Conservation (phyloP, 2,888 invertebrate genomes). For the Microplitis manilae region DNA sequence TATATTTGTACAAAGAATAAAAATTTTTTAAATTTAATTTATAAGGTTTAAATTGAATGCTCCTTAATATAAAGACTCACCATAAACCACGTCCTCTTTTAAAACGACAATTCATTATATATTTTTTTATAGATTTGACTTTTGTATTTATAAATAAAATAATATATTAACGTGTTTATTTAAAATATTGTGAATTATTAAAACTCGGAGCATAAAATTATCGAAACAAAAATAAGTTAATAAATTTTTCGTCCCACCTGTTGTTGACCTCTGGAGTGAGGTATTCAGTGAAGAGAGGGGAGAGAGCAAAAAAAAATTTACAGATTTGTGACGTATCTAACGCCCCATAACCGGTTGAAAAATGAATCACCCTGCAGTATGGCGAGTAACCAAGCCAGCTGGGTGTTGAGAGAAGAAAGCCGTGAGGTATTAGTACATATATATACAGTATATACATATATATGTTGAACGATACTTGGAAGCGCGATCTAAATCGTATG, state of each 20-base stretch:
- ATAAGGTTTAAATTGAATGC: not conserved
- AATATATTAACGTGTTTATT: constrained; percentile 10
- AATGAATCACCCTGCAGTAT: constrained; percentile 32
- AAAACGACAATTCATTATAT: not conserved
- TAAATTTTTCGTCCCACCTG: constrained; percentile 6
- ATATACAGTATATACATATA: not conserved
- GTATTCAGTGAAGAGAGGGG: constrained; percentile 6
- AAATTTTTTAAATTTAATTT: constrained; percentile 38
- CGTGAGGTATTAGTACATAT: constrained; percentile 21
- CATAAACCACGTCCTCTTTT: not conserved
- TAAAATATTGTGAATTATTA: not conserved
- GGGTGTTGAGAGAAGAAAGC: constrained; percentile 38
- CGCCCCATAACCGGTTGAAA: constrained; percentile 43
- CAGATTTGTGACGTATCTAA: constrained; percentile 41
- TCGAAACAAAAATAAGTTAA: not conserved
- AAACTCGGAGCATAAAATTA: not conserved
- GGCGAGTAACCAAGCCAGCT: constrained; percentile 31
- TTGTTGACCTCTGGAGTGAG: constrained; percentile 9
- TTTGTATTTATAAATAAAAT: constrained; percentile 9
- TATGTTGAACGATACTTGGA: not conserved
- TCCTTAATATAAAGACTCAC: not conserved
- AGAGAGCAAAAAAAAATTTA: constrained; percentile 24
- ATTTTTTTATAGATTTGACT: not conserved
- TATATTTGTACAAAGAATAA: not conserved
- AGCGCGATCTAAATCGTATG: not conserved